phyloP scores from a whole-genome alignment of 1,140 invertebrate species.

The Listronotus oregonensis region DNA sequence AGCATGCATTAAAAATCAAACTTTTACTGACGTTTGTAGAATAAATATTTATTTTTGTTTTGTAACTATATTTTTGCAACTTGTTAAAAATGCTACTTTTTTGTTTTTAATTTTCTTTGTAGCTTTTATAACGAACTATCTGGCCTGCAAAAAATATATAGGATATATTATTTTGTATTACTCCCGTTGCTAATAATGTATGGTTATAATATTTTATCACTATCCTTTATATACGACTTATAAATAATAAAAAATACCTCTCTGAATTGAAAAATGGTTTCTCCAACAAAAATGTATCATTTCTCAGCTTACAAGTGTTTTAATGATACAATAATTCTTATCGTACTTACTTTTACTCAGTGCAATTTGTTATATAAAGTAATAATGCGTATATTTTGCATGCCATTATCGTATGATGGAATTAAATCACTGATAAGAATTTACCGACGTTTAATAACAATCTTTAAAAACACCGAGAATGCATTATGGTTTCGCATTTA shows the following conservation, averaged over 20 bases:
- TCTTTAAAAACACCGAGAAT: constrained; percentile 30
- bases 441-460: constrained; percentile 29
- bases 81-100: no score
- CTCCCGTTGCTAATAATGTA: no score
- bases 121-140: no score
- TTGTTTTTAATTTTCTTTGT: no score
- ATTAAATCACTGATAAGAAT: constrained; percentile 31
- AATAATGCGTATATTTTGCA: constrained; percentile 32
- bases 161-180: no score
- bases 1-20: no score
- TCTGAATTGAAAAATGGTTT: constrained; percentile 19
- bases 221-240: constrained; percentile 5
- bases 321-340: constrained; percentile 34
- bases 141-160: no score
- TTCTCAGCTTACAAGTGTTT: constrained; percentile 20
- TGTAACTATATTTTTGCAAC: no score
- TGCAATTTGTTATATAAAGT: constrained; percentile 38
- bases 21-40: no score
- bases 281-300: constrained; percentile 26
- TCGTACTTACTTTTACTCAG: constrained; percentile 23
- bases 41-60: no score
- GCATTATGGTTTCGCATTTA: constrained; percentile 21
- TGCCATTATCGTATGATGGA: constrained; percentile 25
- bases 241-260: constrained; percentile 5
- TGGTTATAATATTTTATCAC: no score